Conservation (phyloP, 2,797 vertebrate genomes). For the Euthynnus affinis region DNA sequence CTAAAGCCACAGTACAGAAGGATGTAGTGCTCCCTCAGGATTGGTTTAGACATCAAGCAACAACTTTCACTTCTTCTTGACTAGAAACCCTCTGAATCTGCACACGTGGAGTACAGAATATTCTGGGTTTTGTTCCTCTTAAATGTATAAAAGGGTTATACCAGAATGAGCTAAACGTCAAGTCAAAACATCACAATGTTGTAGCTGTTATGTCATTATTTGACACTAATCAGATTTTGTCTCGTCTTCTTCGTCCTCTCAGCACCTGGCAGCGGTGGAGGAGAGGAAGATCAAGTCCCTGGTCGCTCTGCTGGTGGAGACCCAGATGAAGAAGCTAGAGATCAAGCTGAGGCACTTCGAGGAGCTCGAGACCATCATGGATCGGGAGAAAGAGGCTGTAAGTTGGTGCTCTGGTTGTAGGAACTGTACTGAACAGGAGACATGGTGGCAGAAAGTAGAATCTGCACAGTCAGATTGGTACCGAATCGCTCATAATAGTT, state of each 20-base stretch:
- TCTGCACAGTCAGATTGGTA: too few species aligned
- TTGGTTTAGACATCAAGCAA: too few species aligned
- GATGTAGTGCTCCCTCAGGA: not conserved
- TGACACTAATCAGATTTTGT: not conserved
- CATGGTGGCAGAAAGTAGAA: too few species aligned
- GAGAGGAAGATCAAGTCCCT: conserved; percentile 98
- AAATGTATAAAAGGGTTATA: not conserved
- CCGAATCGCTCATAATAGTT: too few species aligned
- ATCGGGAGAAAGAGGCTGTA: conserved; percentile 97
- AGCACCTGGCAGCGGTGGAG: conserved; percentile 97
- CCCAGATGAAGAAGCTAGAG: conserved; percentile 99
- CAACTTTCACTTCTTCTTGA: not conserved
- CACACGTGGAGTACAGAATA: not conserved
- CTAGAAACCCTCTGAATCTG: not conserved
- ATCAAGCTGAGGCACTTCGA: conserved; percentile 98
- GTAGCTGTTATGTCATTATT: not conserved
- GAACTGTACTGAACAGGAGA: too few species aligned
- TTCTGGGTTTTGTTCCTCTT: not conserved
- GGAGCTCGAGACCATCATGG: conserved; percentile 99
- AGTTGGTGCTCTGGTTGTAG: conserved; percentile 57
- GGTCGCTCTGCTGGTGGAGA: conserved; percentile 97
- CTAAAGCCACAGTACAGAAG: too few species aligned
- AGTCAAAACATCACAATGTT: not conserved
- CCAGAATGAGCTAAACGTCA: not conserved
- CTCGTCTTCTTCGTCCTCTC: not conserved